phyloP scores from a whole-genome alignment of 64 coral and sea anemone species.

The Hydrozoanthus tunicans region DNA sequence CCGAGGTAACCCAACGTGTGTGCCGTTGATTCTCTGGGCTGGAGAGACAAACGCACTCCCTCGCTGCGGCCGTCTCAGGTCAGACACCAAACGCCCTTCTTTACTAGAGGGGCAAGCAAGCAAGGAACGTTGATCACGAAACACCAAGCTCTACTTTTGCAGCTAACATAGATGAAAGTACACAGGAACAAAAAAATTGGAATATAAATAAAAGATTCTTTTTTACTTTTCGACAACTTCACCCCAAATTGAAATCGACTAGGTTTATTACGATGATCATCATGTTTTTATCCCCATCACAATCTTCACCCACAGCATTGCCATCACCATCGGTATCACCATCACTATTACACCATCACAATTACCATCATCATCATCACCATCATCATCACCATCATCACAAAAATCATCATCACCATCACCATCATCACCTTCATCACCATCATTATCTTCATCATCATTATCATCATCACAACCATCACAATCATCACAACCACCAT shows the following conservation, averaged over 20 bases:
- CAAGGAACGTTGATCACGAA: too few species aligned
- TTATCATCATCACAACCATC: too few species aligned
- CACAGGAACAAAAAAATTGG: too few species aligned
- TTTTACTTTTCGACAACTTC: too few species aligned
- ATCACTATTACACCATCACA: neutral
- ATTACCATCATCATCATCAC: too few species aligned
- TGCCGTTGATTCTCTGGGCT: constrained; percentile 12
- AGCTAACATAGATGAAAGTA: too few species aligned
- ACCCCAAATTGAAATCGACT: too few species aligned
- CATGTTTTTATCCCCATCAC: neutral
- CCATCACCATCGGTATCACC: neutral
- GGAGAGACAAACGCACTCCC: constrained; percentile 22
- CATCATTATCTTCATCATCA: neutral
- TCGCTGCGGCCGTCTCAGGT: constrained; percentile 8
- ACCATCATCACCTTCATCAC: neutral
- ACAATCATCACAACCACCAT: neutral
- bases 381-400: neutral
- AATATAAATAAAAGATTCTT: too few species aligned
- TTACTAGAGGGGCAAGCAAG: neutral
- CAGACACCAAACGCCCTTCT: constrained; percentile 16
- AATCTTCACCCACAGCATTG: neutral
- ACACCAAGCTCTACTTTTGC: too few species aligned
- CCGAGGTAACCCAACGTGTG: constrained; percentile 1
- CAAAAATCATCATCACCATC: too few species aligned
- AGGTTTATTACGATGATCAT: too few species aligned